Percentiles rank a stretch among this genome's conserved stretches.
phyloP scores from a whole-genome alignment of 2,797 vertebrate genomes.

The Scleropages formosus region DNA sequence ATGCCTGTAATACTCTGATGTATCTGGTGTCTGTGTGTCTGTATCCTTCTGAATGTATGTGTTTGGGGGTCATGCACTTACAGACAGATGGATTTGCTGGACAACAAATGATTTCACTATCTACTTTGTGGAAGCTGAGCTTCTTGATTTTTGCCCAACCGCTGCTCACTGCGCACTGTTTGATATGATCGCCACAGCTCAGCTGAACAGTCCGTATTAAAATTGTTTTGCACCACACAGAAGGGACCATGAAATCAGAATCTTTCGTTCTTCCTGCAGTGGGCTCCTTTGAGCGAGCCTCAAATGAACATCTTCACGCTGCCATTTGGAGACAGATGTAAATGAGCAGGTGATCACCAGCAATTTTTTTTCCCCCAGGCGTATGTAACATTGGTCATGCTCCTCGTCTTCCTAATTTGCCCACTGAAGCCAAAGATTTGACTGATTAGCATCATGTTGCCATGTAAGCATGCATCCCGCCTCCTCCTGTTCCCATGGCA shows the following conservation, averaged over 20 bases:
- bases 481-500: conserved; percentile 59
- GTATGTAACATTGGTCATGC: conserved; percentile 29
- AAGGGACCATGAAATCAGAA: conserved; percentile 61
- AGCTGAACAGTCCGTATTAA: background rate
- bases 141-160: background rate
- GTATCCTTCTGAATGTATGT: conserved; percentile 15
- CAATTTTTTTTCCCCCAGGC: conserved; percentile 29
- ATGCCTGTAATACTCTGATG: conserved; percentile 8
- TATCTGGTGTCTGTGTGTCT: conserved; percentile 21
- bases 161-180: background rate
- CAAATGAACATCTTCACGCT: conserved; percentile 35
- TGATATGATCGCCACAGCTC: background rate
- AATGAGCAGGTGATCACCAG: conserved; percentile 34
- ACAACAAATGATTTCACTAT: background rate
- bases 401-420: conserved; percentile 38
- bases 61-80: background rate
- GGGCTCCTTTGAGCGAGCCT: conserved; percentile 53
- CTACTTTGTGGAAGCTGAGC: background rate
- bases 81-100: background rate
- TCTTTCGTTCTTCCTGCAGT: conserved; percentile 52
- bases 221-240: conserved; percentile 55
- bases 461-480: conserved; percentile 33
- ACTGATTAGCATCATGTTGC: conserved; percentile 21
- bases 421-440: conserved; percentile 34
- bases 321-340: conserved; percentile 36